A percentile compares a stretch with the other conserved stretches of the same genome.
Evolutionary conservation across 1,140 invertebrate species (phyloP).

Genomic region (Drosophila pruinosa): DNA sequence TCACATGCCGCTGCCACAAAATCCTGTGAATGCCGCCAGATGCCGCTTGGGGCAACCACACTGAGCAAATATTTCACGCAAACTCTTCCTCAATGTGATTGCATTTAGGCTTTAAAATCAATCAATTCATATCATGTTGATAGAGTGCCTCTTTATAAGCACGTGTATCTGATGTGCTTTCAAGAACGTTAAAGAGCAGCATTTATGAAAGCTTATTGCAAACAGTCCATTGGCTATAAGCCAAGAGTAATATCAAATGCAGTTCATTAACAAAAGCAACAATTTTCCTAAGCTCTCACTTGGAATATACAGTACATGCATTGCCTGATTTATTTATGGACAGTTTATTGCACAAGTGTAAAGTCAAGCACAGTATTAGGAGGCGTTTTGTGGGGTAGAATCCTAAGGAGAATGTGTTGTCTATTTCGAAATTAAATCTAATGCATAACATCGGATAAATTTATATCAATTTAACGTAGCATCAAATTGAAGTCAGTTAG

Average conservation of each 20-base stretch:
- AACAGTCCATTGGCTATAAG: neutral
- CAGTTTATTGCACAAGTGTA: too few relatives aligned
- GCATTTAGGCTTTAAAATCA: neutral
- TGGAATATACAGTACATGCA: neutral
- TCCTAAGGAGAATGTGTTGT: too few relatives aligned
- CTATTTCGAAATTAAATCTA: too few relatives aligned
- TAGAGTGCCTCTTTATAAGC: neutral
- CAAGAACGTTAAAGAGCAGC: too few relatives aligned
- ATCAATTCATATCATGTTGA: neutral
- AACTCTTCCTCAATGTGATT: neutral
- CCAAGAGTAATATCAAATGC: neutral
- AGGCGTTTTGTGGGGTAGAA: too few relatives aligned
- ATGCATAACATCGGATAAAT: too few relatives aligned
- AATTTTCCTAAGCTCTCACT: neutral
- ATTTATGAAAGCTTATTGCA: neutral
- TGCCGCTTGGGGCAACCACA: conserved; percentile 26
- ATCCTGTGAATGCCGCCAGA: conserved; percentile 60
- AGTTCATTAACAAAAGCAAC: neutral
- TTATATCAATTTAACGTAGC: too few relatives aligned
- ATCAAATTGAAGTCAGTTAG: too few relatives aligned
- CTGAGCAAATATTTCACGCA: conserved; percentile 1
- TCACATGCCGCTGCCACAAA: conserved; percentile 60
- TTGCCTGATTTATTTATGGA: neutral
- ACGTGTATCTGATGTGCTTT: neutral
- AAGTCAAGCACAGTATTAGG: too few relatives aligned